These are phyloP conservation scores for Mnemiopsis leidyi DNA, from an alignment of 37 sponge, comb jelly and placozoan genomes.

Conservation along the genomic window DNA sequence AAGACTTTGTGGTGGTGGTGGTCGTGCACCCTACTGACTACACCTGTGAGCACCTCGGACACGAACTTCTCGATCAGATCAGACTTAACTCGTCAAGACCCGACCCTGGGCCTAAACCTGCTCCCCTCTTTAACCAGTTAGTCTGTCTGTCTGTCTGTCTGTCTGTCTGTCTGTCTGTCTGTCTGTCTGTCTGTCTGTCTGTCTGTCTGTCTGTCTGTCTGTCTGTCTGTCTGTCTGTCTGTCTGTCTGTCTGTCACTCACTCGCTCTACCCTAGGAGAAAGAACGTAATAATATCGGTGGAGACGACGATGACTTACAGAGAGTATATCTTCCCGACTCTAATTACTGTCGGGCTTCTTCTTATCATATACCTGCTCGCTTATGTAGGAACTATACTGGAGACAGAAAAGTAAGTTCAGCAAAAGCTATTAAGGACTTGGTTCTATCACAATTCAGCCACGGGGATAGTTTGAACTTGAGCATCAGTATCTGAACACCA, in stretches of 20 bases:
- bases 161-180: too few species aligned
- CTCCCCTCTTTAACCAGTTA: neutral
- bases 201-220: too few species aligned
- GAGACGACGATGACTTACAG: slow-evolving; percentile 60
- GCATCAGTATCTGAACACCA: too few species aligned
- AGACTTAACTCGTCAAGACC: neutral
- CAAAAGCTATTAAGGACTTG: too few species aligned
- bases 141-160: too few species aligned
- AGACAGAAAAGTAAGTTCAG: slow-evolving; percentile 62
- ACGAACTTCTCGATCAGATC: slow-evolving; percentile 19
- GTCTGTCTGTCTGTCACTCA: too few species aligned
- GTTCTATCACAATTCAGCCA: neutral
- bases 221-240: too few species aligned
- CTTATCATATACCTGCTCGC: slow-evolving; percentile 64
- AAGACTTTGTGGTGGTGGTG: slow-evolving; percentile 56
- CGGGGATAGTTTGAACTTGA: too few species aligned
- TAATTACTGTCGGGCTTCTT: slow-evolving; percentile 36
- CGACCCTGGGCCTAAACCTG: neutral
- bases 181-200: too few species aligned
- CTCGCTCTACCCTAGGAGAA: too few species aligned
- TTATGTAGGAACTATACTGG: slow-evolving; percentile 61
- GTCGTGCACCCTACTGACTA: slow-evolving; percentile 42
- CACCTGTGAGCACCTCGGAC: slow-evolving; percentile 47
- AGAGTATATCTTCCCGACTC: slow-evolving; percentile 61
- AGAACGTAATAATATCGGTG: slow-evolving; percentile 61